phyloP scores from a whole-genome alignment of 2,797 vertebrate genomes.

The Amphiprion clarkii region DNA sequence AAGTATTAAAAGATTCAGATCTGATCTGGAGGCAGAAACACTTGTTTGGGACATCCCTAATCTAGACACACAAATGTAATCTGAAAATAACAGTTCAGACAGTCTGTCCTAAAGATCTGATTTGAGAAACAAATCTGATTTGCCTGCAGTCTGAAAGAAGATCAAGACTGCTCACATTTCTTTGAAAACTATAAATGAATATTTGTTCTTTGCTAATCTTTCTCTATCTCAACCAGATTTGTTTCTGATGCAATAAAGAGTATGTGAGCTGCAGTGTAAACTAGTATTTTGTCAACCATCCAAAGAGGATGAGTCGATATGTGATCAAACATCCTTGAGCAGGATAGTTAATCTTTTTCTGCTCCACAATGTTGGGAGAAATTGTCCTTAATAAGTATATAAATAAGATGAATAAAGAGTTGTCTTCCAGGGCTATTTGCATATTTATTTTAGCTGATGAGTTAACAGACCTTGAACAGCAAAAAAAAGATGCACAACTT shows the following conservation, averaged over 20 bases:
- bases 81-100: too few relatives aligned
- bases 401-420: not conserved
- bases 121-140: too few relatives aligned
- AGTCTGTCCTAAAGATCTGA: too few relatives aligned
- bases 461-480: not conserved
- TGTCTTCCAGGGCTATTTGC: not conserved
- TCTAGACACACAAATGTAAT: too few relatives aligned
- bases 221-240: not conserved
- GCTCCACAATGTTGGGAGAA: not conserved
- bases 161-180: too few relatives aligned
- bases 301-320: not conserved
- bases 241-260: too few relatives aligned
- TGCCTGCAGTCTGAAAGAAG: too few relatives aligned
- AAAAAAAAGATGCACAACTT: not conserved
- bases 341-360: not conserved
- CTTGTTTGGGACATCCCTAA: too few relatives aligned
- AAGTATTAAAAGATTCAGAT: too few relatives aligned
- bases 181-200: too few relatives aligned
- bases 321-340: slow-evolving; percentile 3
- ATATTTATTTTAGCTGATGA: not conserved
- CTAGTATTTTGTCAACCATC: not conserved
- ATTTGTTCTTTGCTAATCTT: too few relatives aligned
- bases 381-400: not conserved
- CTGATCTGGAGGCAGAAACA: too few relatives aligned
- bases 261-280: not conserved